Percentiles rank a stretch among this genome's conserved stretches.
Conservation (phyloP, 1,140 invertebrate species). For the Chymomyza costata region DNA sequence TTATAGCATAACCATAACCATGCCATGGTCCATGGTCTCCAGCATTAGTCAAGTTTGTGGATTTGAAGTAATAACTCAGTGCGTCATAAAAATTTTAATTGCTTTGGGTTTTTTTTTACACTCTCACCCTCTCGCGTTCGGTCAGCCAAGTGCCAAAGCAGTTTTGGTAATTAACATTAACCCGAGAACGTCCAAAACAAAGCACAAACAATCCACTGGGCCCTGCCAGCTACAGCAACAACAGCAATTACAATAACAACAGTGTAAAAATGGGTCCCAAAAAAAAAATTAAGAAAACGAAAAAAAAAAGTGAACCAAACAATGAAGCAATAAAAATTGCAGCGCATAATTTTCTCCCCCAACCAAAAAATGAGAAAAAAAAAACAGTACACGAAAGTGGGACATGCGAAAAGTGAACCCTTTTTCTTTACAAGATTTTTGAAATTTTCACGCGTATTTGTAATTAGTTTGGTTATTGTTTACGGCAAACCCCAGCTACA, state of each 20-base stretch:
- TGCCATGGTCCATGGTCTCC: slow-evolving; percentile 23
- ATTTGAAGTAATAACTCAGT: slow-evolving; percentile 72
- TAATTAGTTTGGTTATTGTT: slow-evolving; percentile 69
- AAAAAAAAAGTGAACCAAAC: too few species aligned
- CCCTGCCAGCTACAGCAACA: slow-evolving; percentile 25
- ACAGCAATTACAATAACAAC: slow-evolving; percentile 24
- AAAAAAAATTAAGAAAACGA: too few species aligned
- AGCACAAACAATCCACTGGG: slow-evolving; percentile 57
- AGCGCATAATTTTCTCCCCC: slow-evolving; percentile 62
- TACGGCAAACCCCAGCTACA: too few species aligned
- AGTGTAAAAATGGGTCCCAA: slow-evolving; percentile 16
- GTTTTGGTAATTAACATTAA: slow-evolving; percentile 73
- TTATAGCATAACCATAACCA: background rate
- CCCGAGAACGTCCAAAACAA: slow-evolving; percentile 65
- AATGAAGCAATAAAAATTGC: slow-evolving; percentile 73
- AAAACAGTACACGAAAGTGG: slow-evolving; percentile 9
- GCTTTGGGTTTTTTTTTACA: slow-evolving; percentile 53
- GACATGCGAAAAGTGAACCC: slow-evolving; percentile 34
- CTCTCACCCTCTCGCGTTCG: slow-evolving; percentile 20
- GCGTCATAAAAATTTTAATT: slow-evolving; percentile 73
- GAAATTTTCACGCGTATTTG: slow-evolving; percentile 68
- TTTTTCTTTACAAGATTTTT: slow-evolving; percentile 38
- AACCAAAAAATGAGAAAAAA: too few species aligned
- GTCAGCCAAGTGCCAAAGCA: slow-evolving; percentile 62
- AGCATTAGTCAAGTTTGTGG: slow-evolving; percentile 71